Base-by-base conservation (phyloP, 92 coral and sea anemone species). In the Zoanthus solanderi region DNA sequence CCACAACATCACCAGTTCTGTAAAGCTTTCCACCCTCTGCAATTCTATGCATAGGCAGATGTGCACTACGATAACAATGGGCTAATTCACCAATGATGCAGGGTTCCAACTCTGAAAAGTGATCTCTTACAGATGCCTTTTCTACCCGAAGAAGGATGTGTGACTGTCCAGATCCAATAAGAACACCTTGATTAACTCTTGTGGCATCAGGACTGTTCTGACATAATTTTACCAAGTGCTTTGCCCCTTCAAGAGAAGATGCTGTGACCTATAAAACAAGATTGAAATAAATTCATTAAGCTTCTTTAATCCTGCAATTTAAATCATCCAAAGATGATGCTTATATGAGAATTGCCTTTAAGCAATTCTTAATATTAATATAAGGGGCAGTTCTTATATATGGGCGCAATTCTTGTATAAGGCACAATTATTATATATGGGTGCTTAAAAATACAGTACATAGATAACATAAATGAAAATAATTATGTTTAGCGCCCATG, bases 11-110 rank as follows among this genome's bases (percentile, higher is more conserved):
- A 79, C 93, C 93, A 85, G 32, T 79, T 76, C 84, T 76, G 79
- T 91, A 91, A 47, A 91, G 80, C 78, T 83, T 91, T 73, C 93
- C 93, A 79, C 90, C 90, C 34, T 42, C 77, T 28, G 83, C 87
- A 46, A 79, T 79, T 48, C 86, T 83, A 42, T 90, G 93, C 90
- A 82, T 72, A 53, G 93, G 93, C 18, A 90, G 88, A 86, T 10
- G 83, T 86, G 93, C 90, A 75, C 93, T 90, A 74, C 90, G 87
- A 86, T 90, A 90, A 18, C 48, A 72, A 80, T 79, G 61, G 17
- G 93, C 87, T 72, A 11, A 60, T 34, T 81, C 93, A 68, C 45
- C 83, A 88, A 88, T 83, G 75, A 61, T 61, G 61, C 78, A 73
- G 28, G 28, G 78, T 73, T 73, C 29, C 29, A 73, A 73, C 42